Conservation (phyloP, 2,797 vertebrate genomes). For the Florisuga fusca region DNA sequence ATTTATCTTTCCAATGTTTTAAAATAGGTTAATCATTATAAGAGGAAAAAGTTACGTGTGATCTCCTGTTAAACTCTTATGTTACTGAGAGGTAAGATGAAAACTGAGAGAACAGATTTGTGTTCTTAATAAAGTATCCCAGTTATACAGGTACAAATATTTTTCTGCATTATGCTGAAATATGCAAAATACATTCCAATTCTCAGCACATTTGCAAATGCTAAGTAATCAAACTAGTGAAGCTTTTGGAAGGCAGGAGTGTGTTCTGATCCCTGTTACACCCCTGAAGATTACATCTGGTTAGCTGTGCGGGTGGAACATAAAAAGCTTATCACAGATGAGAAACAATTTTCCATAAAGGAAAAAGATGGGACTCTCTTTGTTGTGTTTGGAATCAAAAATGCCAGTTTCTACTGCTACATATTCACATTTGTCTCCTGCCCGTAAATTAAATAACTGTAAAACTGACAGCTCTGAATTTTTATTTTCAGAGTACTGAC, state of each 20-base stretch:
- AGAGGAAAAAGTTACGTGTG: neutral
- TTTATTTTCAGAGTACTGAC: neutral
- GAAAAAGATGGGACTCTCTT: no score
- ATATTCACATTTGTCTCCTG: neutral
- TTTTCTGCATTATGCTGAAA: conserved; percentile 1
- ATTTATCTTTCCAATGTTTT: neutral
- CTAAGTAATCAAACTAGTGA: neutral
- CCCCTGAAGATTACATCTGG: neutral
- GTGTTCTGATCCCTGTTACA: neutral
- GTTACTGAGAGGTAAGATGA: neutral
- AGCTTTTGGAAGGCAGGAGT: neutral
- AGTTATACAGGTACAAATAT: neutral
- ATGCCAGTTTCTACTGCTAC: neutral
- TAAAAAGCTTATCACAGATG: neutral
- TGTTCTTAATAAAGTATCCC: neutral
- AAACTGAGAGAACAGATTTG: neutral
- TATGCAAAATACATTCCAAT: neutral
- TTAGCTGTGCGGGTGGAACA: neutral
- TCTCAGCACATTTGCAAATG: neutral
- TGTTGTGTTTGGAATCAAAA: neutral
- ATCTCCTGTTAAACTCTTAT: neutral
- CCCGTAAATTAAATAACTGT: neutral
- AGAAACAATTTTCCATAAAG: neutral
- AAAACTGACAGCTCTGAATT: neutral
- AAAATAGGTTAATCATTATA: neutral